Conservation (phyloP, 2,888 invertebrate species). For the Gasteruption jaculator region DNA sequence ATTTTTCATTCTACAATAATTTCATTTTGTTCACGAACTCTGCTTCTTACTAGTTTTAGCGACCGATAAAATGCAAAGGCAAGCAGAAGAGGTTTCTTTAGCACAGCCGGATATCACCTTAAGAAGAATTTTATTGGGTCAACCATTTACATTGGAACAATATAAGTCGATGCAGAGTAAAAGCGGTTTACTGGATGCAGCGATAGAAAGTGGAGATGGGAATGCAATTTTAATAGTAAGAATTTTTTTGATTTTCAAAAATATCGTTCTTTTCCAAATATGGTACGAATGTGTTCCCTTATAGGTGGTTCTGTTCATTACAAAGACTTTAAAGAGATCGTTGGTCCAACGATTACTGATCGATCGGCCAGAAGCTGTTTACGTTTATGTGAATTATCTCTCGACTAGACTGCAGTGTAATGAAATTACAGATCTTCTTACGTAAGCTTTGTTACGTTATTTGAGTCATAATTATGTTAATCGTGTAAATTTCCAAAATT, state of each 20-base stretch:
- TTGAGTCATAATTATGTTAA: slow-evolving; percentile 16
- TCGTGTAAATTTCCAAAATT: slow-evolving; percentile 3
- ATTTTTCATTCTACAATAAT: slow-evolving; percentile 9
- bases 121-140: slow-evolving; percentile 54
- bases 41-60: slow-evolving; percentile 56
- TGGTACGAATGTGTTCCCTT: slow-evolving; percentile 25
- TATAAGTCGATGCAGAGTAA: slow-evolving; percentile 61
- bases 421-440: slow-evolving; percentile 69
- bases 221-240: slow-evolving; percentile 64
- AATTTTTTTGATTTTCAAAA: slow-evolving; percentile 10
- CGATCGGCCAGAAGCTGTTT: slow-evolving; percentile 66
- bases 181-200: slow-evolving; percentile 66
- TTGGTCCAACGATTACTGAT: slow-evolving; percentile 67
- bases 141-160: slow-evolving; percentile 53
- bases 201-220: slow-evolving; percentile 69
- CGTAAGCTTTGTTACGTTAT: slow-evolving; percentile 59
- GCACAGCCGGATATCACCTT: slow-evolving; percentile 53
- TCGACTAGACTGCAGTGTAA: slow-evolving; percentile 62
- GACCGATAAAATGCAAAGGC: slow-evolving; percentile 44
- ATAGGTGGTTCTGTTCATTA: slow-evolving; percentile 71
- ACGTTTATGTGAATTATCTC: slow-evolving; percentile 73
- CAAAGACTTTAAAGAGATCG: slow-evolving; percentile 67
- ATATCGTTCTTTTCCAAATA: slow-evolving; percentile 8
- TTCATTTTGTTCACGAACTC: too few relatives aligned
- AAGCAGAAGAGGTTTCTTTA: slow-evolving; percentile 33